These are phyloP conservation scores for Tyto alba DNA, from an alignment of 2,113 vertebrate species.

Conservation along the genomic window DNA sequence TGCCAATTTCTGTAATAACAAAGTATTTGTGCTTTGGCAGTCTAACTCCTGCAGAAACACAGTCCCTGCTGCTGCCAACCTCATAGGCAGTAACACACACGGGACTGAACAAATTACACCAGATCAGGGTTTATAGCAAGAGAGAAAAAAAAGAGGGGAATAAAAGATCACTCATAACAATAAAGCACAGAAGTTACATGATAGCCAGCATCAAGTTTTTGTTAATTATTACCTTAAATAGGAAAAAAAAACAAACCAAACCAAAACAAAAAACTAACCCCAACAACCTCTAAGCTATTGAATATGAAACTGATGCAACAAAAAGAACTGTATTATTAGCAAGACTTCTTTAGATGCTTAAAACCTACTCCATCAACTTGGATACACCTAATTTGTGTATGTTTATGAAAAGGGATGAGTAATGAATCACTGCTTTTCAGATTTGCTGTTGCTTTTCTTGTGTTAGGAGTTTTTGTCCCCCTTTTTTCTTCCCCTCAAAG, in stretches of 20 bases:
- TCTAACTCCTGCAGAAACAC: not conserved
- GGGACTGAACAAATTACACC: not conserved
- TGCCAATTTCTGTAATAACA: not conserved
- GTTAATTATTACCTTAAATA: not conserved
- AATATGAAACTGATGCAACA: not conserved
- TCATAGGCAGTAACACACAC: not conserved
- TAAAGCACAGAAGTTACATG: not conserved
- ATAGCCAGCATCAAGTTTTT: not conserved
- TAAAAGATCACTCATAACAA: not conserved
- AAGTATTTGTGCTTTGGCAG: not conserved
- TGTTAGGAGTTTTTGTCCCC: not conserved
- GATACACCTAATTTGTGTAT: not conserved
- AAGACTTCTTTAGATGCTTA: not conserved
- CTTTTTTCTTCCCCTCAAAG: not conserved
- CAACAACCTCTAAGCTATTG: not conserved
- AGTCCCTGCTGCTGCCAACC: not conserved
- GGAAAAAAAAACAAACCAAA: accelerated
- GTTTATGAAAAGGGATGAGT: not conserved
- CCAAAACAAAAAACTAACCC: not conserved
- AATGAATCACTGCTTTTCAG: not conserved
- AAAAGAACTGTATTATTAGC: not conserved
- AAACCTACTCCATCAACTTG: not conserved
- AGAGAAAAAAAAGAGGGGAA: not conserved
- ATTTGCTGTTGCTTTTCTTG: not conserved
- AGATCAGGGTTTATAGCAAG: not conserved